Conservation (phyloP, 2,797 vertebrate genomes). For the Chaetophractus vellerosus region DNA sequence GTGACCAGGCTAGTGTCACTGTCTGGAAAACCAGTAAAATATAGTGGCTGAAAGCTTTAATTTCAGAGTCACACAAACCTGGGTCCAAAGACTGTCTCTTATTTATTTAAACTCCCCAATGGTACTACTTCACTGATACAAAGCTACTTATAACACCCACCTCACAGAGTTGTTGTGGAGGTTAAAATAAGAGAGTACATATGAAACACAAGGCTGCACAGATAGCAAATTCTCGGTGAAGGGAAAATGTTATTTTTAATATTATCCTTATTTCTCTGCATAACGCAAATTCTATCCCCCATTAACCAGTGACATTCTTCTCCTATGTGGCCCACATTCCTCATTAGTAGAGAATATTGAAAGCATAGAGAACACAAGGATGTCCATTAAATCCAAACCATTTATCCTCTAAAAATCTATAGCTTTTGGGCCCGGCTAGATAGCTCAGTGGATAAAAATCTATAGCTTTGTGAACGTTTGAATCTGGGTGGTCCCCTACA, state of each 20-base stretch:
- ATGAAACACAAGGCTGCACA: neutral
- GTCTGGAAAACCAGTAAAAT: neutral
- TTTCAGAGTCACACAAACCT: neutral
- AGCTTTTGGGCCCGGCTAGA: too few relatives aligned
- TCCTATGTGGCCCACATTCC: neutral
- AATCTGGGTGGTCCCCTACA: too few relatives aligned
- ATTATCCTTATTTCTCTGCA: neutral
- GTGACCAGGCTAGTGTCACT: neutral
- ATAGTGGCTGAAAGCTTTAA: neutral
- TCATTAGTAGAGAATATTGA: neutral
- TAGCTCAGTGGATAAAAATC: too few relatives aligned
- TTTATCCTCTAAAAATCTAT: neutral
- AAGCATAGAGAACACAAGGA: neutral
- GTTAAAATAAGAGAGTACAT: neutral
- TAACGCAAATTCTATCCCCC: neutral
- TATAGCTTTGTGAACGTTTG: neutral
- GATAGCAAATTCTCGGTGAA: neutral
- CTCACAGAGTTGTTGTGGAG: neutral
- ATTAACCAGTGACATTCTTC: neutral
- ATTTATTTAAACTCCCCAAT: neutral
- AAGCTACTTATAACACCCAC: neutral
- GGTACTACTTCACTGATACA: neutral
- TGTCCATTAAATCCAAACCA: neutral
- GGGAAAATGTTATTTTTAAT: neutral
- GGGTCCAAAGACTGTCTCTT: neutral